phyloP scores from a whole-genome alignment of 37 sponge, comb jelly and placozoan species.

The Aplysina aerophoba region DNA sequence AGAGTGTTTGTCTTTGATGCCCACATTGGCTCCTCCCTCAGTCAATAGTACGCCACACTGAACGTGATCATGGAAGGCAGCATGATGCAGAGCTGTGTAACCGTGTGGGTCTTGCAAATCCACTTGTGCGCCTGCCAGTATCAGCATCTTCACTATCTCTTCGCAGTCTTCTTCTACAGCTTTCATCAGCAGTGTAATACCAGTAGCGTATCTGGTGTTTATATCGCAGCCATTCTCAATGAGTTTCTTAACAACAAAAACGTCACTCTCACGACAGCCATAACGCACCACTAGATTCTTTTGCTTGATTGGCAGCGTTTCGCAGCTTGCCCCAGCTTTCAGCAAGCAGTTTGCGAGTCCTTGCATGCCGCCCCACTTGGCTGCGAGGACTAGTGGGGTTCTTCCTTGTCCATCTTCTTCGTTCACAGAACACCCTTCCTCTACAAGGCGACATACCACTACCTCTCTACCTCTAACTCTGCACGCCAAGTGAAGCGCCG shows the following conservation, averaged over 20 bases:
- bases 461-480: too few species aligned
- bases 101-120: constrained; percentile 24
- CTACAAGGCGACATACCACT: too few species aligned
- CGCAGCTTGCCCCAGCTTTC: neutral
- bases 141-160: constrained; percentile 3
- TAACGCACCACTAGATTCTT: neutral
- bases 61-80: neutral
- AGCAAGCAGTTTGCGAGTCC: neutral
- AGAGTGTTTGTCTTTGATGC: constrained; percentile 39
- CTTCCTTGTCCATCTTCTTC: too few species aligned
- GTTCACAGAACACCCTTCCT: too few species aligned
- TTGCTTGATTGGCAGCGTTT: neutral
- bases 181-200: constrained; percentile 32
- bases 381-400: neutral
- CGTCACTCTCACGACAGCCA: neutral
- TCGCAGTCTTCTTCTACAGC: constrained; percentile 28
- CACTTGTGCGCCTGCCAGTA: constrained; percentile 35
- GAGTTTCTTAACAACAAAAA: neutral
- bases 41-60: neutral
- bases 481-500: too few species aligned
- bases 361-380: neutral
- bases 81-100: constrained; percentile 45
- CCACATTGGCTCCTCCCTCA: constrained; percentile 25
- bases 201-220: constrained; percentile 28
- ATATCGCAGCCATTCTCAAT: constrained; percentile 42